Evolutionary conservation across 2,113 vertebrate species (phyloP).

Genomic region (Thalassoma bifasciatum): DNA sequence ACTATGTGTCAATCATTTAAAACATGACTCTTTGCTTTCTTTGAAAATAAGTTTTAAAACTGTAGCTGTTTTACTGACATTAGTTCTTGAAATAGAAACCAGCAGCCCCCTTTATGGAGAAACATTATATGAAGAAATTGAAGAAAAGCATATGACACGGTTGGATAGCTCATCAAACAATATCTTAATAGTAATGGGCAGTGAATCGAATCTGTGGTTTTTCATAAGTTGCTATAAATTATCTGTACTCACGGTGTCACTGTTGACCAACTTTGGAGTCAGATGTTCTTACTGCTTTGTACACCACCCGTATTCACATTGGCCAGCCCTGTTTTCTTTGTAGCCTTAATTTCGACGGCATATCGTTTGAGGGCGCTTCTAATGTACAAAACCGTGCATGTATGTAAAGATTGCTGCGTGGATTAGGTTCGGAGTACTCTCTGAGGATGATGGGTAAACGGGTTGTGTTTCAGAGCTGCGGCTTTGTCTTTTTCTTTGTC

Average conservation of each 20-base stretch:
- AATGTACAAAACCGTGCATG: not conserved
- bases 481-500: conserved; percentile 52
- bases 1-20: too few species aligned
- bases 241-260: conserved; percentile 61
- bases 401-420: not conserved
- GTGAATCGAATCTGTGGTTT: not conserved
- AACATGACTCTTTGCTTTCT: too few species aligned
- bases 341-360: not conserved
- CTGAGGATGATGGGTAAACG: not conserved
- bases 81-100: too few species aligned
- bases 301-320: conserved; percentile 18
- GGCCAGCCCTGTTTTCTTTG: not conserved
- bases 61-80: too few species aligned
- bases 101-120: too few species aligned
- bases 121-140: too few species aligned
- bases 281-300: not conserved
- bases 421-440: not conserved
- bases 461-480: not conserved
- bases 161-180: too few species aligned
- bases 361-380: not conserved
- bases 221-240: not conserved
- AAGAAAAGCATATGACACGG: too few species aligned
- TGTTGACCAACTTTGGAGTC: too few species aligned
- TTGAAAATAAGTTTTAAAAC: too few species aligned
- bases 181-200: not conserved